A percentile compares a stretch with the other conserved stretches of the same genome.
Evolutionary conservation across 64 coral and sea anemone species (phyloP).

Genomic region (Dendronephthya gigantea): DNA sequence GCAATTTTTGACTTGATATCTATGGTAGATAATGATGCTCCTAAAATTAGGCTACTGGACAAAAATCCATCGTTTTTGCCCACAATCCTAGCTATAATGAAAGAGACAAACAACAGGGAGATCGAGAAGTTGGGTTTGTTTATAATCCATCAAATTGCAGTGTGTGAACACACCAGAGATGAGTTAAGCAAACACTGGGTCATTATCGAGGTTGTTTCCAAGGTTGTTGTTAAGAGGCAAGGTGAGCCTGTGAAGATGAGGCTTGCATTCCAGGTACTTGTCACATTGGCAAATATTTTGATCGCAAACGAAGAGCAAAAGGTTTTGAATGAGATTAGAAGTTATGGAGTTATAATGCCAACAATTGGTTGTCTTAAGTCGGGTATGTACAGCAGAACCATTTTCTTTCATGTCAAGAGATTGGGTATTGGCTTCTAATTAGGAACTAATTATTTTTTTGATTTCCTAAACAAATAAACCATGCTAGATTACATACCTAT

Average conservation of each 20-base stretch:
- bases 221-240: constrained; percentile 54
- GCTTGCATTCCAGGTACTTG: constrained; percentile 71
- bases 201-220: constrained; percentile 47
- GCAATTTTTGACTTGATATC: constrained; percentile 74
- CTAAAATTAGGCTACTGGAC: constrained; percentile 36
- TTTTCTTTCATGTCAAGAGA: too few relatives aligned
- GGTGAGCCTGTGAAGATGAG: constrained; percentile 77
- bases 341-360: constrained; percentile 48
- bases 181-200: constrained; percentile 27
- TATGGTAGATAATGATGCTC: constrained; percentile 37
- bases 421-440: too few relatives aligned
- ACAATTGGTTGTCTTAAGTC: constrained; percentile 66
- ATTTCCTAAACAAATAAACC: too few relatives aligned
- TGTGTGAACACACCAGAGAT: constrained; percentile 51
- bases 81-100: constrained; percentile 47
- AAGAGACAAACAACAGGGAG: constrained; percentile 60
- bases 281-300: constrained; percentile 65
- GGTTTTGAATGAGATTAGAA: constrained; percentile 67
- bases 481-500: too few relatives aligned
- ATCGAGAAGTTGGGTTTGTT: constrained; percentile 73
- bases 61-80: constrained; percentile 42
- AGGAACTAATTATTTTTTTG: too few relatives aligned
- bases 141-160: constrained; percentile 47
- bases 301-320: constrained; percentile 58
- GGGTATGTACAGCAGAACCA: too few relatives aligned